Percentiles rank a stretch among this genome's conserved stretches.
phyloP scores from a whole-genome alignment of 2,797 vertebrate genomes.

The Lagorchestes hirsutus region DNA sequence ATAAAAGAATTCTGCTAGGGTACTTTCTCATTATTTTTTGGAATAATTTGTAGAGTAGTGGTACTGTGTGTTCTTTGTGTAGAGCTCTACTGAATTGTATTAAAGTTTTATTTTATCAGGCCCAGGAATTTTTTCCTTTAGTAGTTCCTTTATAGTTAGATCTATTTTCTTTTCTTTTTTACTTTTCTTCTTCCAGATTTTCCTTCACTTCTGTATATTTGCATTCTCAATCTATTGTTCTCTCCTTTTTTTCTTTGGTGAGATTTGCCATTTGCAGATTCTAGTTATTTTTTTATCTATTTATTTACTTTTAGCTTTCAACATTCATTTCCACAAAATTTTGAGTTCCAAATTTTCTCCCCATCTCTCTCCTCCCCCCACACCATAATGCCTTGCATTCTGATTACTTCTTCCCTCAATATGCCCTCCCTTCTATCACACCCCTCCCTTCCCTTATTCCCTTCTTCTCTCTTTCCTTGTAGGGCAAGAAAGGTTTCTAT shows the following conservation, averaged over 20 bases:
- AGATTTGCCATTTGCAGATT: not conserved
- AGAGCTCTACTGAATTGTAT: not conserved
- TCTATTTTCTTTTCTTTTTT: not conserved
- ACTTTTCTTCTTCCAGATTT: not conserved
- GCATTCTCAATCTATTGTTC: not conserved
- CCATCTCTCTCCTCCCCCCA: too few species aligned
- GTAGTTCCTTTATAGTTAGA: not conserved
- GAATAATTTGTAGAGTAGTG: not conserved
- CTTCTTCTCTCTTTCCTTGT: too few species aligned
- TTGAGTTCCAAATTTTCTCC: too few species aligned
- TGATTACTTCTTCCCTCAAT: too few species aligned
- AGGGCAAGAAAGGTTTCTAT: too few species aligned
- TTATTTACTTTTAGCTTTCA: too few species aligned
- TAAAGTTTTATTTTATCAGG: not conserved
- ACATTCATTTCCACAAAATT: too few species aligned
- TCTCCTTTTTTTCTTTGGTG: not conserved
- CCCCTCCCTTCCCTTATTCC: too few species aligned
- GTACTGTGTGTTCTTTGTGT: not conserved
- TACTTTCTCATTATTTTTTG: not conserved
- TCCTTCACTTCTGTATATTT: not conserved
- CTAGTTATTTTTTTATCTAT: too few species aligned
- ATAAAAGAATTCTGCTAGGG: not conserved
- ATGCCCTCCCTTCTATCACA: too few species aligned
- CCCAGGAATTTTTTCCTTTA: not conserved
- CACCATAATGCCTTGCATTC: too few species aligned